Evolutionary conservation across 2,113 vertebrate genomes (phyloP).

Genomic region (Oryzias curvinotus): DNA sequence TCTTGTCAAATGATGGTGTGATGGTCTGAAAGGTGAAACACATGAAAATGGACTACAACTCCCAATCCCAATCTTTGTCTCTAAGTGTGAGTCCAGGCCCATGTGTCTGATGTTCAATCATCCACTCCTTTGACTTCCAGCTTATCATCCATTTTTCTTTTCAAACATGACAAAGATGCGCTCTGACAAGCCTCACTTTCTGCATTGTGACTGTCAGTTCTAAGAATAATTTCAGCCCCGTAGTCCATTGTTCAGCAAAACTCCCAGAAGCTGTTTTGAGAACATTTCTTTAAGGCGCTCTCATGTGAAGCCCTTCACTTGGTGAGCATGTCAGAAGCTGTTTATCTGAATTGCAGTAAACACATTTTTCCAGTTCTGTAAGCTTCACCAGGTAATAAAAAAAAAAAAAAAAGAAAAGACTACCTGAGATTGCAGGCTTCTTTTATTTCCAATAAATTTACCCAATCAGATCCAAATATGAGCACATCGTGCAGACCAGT

Average conservation of each 20-base stretch:
- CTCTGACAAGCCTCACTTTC: too few relatives aligned
- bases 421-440: slow-evolving; percentile 12
- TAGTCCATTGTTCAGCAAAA: slow-evolving; percentile 7
- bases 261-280: slow-evolving; percentile 1
- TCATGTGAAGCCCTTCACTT: neutral
- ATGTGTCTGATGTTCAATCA: too few relatives aligned
- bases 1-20: too few relatives aligned
- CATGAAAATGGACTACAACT: too few relatives aligned
- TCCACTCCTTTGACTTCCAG: too few relatives aligned
- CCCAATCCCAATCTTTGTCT: too few relatives aligned
- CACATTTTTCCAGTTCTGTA: slow-evolving; percentile 2
- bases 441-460: slow-evolving; percentile 22
- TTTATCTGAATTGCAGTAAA: slow-evolving; percentile 3
- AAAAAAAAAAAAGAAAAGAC: neutral
- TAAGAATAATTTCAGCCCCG: slow-evolving; percentile 9
- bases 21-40: too few relatives aligned
- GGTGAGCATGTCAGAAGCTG: neutral
- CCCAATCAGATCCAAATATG: slow-evolving; percentile 17
- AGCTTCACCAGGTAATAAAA: neutral
- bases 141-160: too few relatives aligned
- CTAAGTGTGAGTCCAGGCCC: too few relatives aligned
- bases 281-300: slow-evolving; percentile 14
- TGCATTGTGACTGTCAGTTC: neutral
- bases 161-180: too few relatives aligned
- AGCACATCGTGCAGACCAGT: slow-evolving; percentile 28